phyloP scores from a whole-genome alignment of 2,888 invertebrate species.

The Neuroscelio doddi region DNA sequence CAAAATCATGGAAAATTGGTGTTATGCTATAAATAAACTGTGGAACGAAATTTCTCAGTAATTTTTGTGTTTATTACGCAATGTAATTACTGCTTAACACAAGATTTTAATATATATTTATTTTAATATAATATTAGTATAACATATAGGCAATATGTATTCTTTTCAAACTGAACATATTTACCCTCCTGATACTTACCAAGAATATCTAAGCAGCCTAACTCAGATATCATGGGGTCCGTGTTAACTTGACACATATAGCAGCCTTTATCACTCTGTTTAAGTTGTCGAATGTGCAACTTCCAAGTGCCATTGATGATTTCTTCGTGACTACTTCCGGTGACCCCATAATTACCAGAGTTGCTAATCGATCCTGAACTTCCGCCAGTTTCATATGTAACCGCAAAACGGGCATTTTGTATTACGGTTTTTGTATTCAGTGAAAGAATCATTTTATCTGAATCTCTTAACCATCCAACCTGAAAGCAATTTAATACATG shows the following conservation, averaged over 20 bases:
- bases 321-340: conserved; percentile 85
- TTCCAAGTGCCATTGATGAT: conserved; percentile 90
- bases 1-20: no score
- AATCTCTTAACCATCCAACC: conserved; percentile 93
- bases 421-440: conserved; percentile 88
- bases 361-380: conserved; percentile 59
- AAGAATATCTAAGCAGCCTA: conserved; percentile 90
- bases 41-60: no score
- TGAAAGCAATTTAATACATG: conserved; percentile 65
- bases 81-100: no score
- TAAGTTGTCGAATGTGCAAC: conserved; percentile 85
- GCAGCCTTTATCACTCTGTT: conserved; percentile 88
- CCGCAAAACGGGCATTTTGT: conserved; percentile 87
- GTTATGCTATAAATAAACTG: no score
- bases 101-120: no score
- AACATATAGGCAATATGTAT: no score
- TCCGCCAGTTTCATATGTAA: conserved; percentile 82
- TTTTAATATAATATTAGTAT: no score
- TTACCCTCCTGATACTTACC: conserved; percentile 74
- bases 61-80: no score
- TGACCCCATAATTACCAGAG: conserved; percentile 77
- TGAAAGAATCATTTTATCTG: conserved; percentile 92
- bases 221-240: conserved; percentile 88
- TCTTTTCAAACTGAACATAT: no score
- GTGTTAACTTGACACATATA: conserved; percentile 96